Evolutionary conservation across 2,113 vertebrate species (phyloP).

Genomic region (Notothenia rossii): DNA sequence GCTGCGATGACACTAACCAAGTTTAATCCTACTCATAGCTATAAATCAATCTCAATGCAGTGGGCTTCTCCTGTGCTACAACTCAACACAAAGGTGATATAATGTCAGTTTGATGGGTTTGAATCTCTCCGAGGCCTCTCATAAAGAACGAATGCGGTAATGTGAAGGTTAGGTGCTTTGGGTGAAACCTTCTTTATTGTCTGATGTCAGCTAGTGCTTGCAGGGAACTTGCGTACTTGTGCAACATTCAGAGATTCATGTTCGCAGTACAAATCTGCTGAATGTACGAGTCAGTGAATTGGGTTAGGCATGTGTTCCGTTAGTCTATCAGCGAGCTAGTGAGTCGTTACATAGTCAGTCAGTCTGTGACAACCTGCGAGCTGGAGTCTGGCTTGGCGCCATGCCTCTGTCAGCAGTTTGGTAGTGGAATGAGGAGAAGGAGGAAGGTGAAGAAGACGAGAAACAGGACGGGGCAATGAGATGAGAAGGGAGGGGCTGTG

Average conservation of each 20-base stretch:
- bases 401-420: slow-evolving; percentile 71
- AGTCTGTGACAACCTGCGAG: slow-evolving; percentile 57
- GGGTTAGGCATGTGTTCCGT: slow-evolving; percentile 17
- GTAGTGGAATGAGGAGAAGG: slow-evolving; percentile 20
- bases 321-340: slow-evolving; percentile 60
- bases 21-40: slow-evolving; percentile 51
- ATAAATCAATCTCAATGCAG: slow-evolving; percentile 53
- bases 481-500: slow-evolving; percentile 20
- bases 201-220: slow-evolving; percentile 18
- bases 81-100: slow-evolving; percentile 55
- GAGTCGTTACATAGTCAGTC: slow-evolving; percentile 69
- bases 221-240: slow-evolving; percentile 16
- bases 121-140: slow-evolving; percentile 51
- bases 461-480: slow-evolving; percentile 9
- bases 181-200: slow-evolving; percentile 23
- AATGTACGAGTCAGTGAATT: neutral
- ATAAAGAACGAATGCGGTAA: slow-evolving; percentile 49
- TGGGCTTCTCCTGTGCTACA: slow-evolving; percentile 27
- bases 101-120: slow-evolving; percentile 55
- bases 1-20: slow-evolving; percentile 54
- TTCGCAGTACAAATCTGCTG: slow-evolving; percentile 29
- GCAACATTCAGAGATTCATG: slow-evolving; percentile 17
- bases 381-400: slow-evolving; percentile 57
- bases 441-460: slow-evolving; percentile 16
- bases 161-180: slow-evolving; percentile 38